Conservation (phyloP, 2,113 vertebrate species). For the Corydoras sp. region DNA sequence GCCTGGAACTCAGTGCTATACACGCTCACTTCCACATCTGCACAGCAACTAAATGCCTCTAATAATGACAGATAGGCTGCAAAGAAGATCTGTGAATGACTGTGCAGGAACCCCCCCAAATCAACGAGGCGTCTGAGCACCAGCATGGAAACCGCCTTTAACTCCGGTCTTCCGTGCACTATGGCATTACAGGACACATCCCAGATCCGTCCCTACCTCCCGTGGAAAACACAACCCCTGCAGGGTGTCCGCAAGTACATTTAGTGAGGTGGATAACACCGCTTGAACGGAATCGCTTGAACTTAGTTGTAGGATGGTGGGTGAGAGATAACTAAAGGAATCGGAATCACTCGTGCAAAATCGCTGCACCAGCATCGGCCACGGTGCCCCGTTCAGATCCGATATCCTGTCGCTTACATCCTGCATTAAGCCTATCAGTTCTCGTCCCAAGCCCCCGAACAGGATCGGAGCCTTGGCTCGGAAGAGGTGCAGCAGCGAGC, state of each 20-base stretch:
- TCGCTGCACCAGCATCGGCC: constrained; percentile 71
- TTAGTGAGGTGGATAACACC: constrained; percentile 67
- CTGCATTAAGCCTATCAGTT: constrained; percentile 74
- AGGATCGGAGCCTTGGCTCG: constrained; percentile 74
- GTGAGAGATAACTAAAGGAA: constrained; percentile 67
- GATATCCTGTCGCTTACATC: constrained; percentile 70
- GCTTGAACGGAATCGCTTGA: constrained; percentile 73
- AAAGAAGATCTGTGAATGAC: constrained; percentile 75
- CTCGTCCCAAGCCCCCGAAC: constrained; percentile 73
- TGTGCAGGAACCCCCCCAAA: constrained; percentile 77
- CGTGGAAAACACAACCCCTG: constrained; percentile 73
- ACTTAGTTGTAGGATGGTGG: constrained; percentile 69
- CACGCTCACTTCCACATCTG: constrained; percentile 53
- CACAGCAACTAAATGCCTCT: constrained; percentile 57
- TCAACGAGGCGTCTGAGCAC: constrained; percentile 72
- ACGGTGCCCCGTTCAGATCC: constrained; percentile 43
- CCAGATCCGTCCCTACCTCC: constrained; percentile 72
- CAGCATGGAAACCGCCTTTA: constrained; percentile 67
- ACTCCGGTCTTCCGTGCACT: constrained; percentile 64
- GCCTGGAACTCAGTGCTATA: constrained; percentile 73
- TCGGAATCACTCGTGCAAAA: constrained; percentile 62
- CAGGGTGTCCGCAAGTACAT: constrained; percentile 68
- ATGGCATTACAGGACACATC: constrained; percentile 75
- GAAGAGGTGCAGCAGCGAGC: constrained; percentile 83
- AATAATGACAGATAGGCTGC: constrained; percentile 73